Evolutionary conservation across 2,888 invertebrate species (phyloP).

Genomic region (Meganola albula): DNA sequence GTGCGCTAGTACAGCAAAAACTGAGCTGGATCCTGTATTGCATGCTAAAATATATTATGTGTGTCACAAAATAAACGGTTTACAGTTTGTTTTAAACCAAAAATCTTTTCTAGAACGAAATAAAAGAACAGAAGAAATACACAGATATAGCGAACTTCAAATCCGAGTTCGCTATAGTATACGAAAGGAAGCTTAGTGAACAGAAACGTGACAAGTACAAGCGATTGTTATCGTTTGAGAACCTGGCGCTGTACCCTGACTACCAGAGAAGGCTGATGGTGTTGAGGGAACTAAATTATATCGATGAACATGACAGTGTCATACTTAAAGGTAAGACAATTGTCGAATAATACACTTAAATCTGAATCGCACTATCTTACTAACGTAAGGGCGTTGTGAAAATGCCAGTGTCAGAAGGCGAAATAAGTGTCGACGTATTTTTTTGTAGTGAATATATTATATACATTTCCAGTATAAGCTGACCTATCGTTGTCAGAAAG

Average conservation of each 20-base stretch:
- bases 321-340: slow-evolving; percentile 60
- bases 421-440: too few species aligned
- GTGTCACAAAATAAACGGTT: too few species aligned
- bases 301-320: slow-evolving; percentile 68
- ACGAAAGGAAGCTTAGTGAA: slow-evolving; percentile 85
- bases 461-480: neutral
- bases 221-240: slow-evolving; percentile 88
- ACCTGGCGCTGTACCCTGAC: slow-evolving; percentile 91
- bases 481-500: too few species aligned
- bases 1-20: too few species aligned
- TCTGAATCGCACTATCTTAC: too few species aligned
- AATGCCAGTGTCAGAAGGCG: too few species aligned
- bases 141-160: slow-evolving; percentile 88
- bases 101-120: slow-evolving; percentile 49
- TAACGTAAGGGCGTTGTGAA: too few species aligned
- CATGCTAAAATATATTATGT: too few species aligned
- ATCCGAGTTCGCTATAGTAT: slow-evolving; percentile 85
- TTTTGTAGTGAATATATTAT: neutral
- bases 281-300: slow-evolving; percentile 84
- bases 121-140: slow-evolving; percentile 76
- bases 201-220: slow-evolving; percentile 82
- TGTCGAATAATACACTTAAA: too few species aligned
- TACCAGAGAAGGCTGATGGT: slow-evolving; percentile 89
- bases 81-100: too few species aligned
- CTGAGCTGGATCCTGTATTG: too few species aligned